Conservation (phyloP, 2,797 vertebrate species). For the Euphonia xanthogaster region DNA sequence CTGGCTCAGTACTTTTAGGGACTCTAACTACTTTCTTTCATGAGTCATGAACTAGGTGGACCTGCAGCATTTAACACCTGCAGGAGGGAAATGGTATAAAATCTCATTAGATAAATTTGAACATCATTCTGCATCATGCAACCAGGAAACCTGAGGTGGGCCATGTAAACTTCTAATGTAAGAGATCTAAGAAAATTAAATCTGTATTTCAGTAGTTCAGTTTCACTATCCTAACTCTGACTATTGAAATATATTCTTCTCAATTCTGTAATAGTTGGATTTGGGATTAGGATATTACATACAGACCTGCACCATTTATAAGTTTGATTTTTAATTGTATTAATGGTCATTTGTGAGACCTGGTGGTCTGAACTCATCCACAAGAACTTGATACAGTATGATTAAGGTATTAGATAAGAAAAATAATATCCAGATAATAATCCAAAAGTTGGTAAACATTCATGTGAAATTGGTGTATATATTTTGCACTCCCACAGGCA, state of each 20-base stretch:
- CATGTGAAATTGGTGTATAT: background rate
- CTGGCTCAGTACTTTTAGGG: background rate
- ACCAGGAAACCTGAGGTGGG: background rate
- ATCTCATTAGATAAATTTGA: background rate
- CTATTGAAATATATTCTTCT: background rate
- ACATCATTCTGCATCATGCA: background rate
- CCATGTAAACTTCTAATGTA: background rate
- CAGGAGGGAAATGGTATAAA: background rate
- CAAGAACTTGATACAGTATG: rapidly evolving
- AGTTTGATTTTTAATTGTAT: background rate
- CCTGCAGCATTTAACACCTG: background rate
- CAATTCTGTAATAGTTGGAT: background rate
- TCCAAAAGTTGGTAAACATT: background rate
- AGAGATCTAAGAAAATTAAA: background rate
- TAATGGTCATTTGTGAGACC: background rate
- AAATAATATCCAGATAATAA: background rate
- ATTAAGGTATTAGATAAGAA: background rate
- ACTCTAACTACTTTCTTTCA: background rate
- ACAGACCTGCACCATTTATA: background rate
- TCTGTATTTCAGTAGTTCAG: background rate
- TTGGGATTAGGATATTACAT: background rate
- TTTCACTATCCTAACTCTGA: background rate
- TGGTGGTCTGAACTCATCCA: background rate
- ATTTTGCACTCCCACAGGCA: background rate
- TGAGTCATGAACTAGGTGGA: background rate